These are phyloP conservation scores for Erithacus rubecula DNA, from an alignment of 2,797 vertebrate genomes.

Conservation along the genomic window DNA sequence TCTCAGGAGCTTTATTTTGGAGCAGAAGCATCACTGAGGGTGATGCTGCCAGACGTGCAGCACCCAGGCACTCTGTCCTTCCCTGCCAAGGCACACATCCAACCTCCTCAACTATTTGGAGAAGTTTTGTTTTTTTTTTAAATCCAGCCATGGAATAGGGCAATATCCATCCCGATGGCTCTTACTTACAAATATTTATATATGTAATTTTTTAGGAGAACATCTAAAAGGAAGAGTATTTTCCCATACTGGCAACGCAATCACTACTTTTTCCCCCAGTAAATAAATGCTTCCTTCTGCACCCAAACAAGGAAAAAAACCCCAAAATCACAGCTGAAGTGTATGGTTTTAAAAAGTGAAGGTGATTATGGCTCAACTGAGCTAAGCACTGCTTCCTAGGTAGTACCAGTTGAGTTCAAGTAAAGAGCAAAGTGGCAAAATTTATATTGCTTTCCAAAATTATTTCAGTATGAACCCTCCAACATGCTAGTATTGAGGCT, in stretches of 20 bases:
- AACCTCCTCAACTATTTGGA: not conserved
- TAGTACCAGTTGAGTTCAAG: not conserved
- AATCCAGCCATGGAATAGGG: not conserved
- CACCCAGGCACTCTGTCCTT: not conserved
- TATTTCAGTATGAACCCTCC: not conserved
- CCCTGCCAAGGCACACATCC: not conserved
- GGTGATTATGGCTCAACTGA: not conserved
- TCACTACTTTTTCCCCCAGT: accelerated
- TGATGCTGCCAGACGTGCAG: not conserved
- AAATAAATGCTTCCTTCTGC: not conserved
- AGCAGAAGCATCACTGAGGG: not conserved
- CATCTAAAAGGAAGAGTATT: not conserved
- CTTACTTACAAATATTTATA: not conserved
- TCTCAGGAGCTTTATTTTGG: conserved; percentile 12
- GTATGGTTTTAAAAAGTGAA: not conserved
- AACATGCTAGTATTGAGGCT: not conserved
- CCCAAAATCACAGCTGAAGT: not conserved
- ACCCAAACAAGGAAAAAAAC: not conserved
- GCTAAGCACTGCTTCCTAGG: not conserved
- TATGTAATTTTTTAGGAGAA: not conserved
- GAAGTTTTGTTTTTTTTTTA: not conserved
- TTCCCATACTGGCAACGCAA: not conserved
- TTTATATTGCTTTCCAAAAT: not conserved
- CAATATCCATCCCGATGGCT: not conserved
- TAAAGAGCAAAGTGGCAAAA: not conserved